A percentile compares a stretch with the other conserved stretches of the same genome.
phyloP scores from a whole-genome alignment of 2,797 vertebrate species.

The Liparis tanakae region DNA sequence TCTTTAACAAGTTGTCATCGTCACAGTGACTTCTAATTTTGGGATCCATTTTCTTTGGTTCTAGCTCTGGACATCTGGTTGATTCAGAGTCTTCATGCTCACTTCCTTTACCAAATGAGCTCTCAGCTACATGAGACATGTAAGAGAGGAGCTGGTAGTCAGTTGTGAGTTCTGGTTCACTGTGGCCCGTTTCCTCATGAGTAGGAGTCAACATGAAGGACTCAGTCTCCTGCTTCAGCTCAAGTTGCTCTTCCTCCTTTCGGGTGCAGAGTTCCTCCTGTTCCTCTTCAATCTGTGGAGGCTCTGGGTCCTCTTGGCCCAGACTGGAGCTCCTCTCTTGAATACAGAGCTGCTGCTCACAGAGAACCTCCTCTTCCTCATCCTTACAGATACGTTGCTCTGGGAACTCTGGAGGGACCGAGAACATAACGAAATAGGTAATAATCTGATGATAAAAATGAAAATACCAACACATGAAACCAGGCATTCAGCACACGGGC shows the following conservation, averaged over 20 bases:
- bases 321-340: too few relatives aligned
- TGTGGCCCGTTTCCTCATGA: too few relatives aligned
- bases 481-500: too few relatives aligned
- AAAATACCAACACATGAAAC: too few relatives aligned
- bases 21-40: neutral
- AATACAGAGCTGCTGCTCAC: too few relatives aligned
- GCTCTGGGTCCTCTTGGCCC: neutral
- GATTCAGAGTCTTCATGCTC: neutral
- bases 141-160: neutral
- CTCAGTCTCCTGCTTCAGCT: neutral
- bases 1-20: neutral
- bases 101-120: neutral
- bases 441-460: too few relatives aligned
- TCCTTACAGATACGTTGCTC: neutral
- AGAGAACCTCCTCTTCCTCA: neutral
- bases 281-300: slow-evolving; percentile 42
- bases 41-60: neutral
- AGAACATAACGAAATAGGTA: too few relatives aligned
- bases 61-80: neutral
- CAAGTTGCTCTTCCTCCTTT: slow-evolving; percentile 8
- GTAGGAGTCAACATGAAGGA: neutral
- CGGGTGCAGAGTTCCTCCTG: slow-evolving; percentile 17
- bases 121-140: neutral
- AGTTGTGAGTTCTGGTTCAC: neutral
- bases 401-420: too few relatives aligned